Base-by-base conservation (phyloP, 1,140 invertebrate species). In the Lepidurus apus region DNA sequence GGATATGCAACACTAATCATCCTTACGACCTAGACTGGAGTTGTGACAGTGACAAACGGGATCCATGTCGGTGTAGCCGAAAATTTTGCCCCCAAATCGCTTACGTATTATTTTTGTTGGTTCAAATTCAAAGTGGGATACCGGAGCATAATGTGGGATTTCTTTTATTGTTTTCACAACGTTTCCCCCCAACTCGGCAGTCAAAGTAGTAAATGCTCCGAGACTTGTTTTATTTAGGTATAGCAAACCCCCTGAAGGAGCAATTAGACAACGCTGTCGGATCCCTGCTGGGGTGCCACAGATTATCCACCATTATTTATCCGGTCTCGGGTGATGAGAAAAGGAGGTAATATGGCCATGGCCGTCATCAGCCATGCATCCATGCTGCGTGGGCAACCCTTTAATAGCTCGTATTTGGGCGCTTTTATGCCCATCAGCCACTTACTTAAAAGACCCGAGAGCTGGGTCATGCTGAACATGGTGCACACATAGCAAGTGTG, bases 201-300 rank as follows among this genome's bases (percentile, higher is more conserved):
- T 65, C 21, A 65, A 65, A n/a, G 21, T 21, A 21, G 53, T 7
- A 1, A 65, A 65, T n/a, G 53, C 53, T 65, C 13, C 4, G 34
- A n/a, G 13, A 65, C 53, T 65, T 65, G 53, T 3, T 34, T 34
- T 34, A 34, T 65, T n/a, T 17, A 17, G 17, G 53, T 65, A 5
- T 65, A 65, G 17, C 17, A n/a, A 65, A 65, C 21, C 53, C 53
- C 53, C 53, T 21, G 17, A 65, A 65, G 53, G 53, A 65, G 53
- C 53, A 65, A 65, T 65, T 65, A 65, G 53, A 65, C 53, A 65
- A 21, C 53, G 53, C 53, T 65, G 53, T 65, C 53, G 53, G 53
- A 65, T 65, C 53, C 53, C 53, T 65, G 53, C 53, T 65, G 53
- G 53, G 53, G 53, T 65, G 53, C 53, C 53, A 65, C 53, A 65